Evolutionary conservation across 1,140 invertebrate species (phyloP).

Genomic region (Leptinotarsa lineolata): DNA sequence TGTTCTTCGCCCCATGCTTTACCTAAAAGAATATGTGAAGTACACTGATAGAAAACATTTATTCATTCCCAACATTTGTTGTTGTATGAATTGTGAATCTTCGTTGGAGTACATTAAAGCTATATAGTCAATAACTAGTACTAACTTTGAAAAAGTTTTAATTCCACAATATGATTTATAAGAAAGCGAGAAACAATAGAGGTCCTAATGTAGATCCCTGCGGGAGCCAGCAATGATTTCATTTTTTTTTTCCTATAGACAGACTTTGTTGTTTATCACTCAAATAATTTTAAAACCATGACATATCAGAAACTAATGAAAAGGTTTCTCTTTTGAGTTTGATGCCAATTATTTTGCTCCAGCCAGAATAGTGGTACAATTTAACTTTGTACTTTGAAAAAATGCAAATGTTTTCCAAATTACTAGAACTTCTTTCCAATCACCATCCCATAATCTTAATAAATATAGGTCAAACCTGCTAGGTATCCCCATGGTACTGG

Average conservation of each 20-base stretch:
- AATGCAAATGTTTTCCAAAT: neutral
- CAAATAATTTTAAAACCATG: neutral
- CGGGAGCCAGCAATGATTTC: no score
- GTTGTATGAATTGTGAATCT: no score
- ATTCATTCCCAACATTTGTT: neutral
- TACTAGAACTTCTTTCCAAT: neutral
- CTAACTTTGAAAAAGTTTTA: neutral
- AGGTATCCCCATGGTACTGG: slow-evolving; percentile 3
- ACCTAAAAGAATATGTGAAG: slow-evolving; percentile 54
- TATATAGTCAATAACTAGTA: neutral
- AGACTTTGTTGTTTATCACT: no score
- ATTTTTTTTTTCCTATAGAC: no score
- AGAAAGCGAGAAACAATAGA: no score
- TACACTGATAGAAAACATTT: neutral
- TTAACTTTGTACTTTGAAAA: neutral
- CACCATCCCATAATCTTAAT: neutral
- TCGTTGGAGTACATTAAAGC: no score
- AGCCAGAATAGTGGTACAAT: neutral
- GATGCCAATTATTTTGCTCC: neutral
- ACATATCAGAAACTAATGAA: neutral
- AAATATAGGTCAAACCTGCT: neutral
- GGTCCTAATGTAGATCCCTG: no score
- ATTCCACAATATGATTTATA: no score
- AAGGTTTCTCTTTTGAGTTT: neutral
- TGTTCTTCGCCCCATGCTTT: slow-evolving; percentile 66